Percentiles rank a stretch among this genome's conserved stretches.
Evolutionary conservation across 2,888 invertebrate species (phyloP).

Genomic region (Nomada ferruginata): DNA sequence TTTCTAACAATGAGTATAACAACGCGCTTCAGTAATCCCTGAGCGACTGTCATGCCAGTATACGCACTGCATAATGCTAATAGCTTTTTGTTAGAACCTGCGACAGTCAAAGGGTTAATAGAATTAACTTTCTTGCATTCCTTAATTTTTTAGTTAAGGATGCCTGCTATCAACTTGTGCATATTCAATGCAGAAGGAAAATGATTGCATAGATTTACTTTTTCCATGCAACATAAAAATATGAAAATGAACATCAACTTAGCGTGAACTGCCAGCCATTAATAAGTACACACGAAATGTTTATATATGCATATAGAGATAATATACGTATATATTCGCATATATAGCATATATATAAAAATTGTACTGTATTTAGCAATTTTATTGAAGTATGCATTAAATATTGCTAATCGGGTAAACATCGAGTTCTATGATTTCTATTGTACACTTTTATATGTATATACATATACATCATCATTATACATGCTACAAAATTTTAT

Average conservation of each 20-base stretch:
- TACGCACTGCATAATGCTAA: no score
- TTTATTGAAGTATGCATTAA: constrained; percentile 16
- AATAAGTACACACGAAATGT: constrained; percentile 2
- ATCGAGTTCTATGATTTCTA: background rate
- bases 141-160: background rate
- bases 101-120: background rate
- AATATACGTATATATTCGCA: no score
- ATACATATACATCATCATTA: no score
- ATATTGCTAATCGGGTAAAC: background rate
- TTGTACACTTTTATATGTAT: background rate
- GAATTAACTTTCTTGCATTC: background rate
- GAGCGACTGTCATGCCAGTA: no score
- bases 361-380: background rate
- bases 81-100: no score
- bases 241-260: constrained; percentile 7
- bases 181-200: background rate
- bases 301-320: background rate
- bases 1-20: no score
- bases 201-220: background rate
- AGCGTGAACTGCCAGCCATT: constrained; percentile 32
- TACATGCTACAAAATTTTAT: background rate
- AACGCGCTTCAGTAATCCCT: no score
- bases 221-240: background rate
- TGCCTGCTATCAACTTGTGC: no score
- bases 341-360: no score